Evolutionary conservation across 2,888 invertebrate genomes (phyloP).

Genomic region (Pollenia angustigena): DNA sequence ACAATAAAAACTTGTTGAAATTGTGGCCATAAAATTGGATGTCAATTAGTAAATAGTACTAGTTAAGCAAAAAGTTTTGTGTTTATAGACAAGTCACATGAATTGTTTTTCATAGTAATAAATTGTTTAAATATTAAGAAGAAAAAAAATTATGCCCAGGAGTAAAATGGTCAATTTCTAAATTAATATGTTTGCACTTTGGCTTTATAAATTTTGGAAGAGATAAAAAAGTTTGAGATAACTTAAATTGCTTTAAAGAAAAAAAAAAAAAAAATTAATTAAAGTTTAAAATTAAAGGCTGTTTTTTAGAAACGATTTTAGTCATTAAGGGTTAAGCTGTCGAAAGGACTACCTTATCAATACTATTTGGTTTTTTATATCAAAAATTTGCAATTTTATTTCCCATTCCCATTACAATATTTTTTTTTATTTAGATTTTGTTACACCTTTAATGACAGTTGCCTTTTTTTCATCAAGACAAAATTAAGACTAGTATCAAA

Average conservation of each 20-base stretch:
- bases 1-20: constrained; percentile 52
- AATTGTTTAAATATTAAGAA: constrained; percentile 1
- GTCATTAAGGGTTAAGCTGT: too few species aligned
- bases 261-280: too few species aligned
- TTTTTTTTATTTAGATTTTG: too few species aligned
- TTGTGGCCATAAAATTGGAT: constrained; percentile 54
- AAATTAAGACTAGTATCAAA: background rate
- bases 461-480: background rate
- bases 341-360: too few species aligned
- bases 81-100: background rate
- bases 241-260: too few species aligned
- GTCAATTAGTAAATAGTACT: constrained; percentile 59
- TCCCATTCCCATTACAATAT: too few species aligned
- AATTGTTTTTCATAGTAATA: background rate
- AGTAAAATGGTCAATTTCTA: constrained; percentile 17
- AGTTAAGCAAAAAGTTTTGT: background rate
- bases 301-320: too few species aligned
- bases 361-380: too few species aligned
- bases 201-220: background rate
- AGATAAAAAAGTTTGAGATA: too few species aligned
- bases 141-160: constrained; percentile 17
- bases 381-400: too few species aligned
- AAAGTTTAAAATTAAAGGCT: too few species aligned
- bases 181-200: constrained; percentile 1
- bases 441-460: background rate